These are phyloP conservation scores for Camponotus fellah DNA, from an alignment of 2,888 invertebrate species.

Conservation along the genomic window DNA sequence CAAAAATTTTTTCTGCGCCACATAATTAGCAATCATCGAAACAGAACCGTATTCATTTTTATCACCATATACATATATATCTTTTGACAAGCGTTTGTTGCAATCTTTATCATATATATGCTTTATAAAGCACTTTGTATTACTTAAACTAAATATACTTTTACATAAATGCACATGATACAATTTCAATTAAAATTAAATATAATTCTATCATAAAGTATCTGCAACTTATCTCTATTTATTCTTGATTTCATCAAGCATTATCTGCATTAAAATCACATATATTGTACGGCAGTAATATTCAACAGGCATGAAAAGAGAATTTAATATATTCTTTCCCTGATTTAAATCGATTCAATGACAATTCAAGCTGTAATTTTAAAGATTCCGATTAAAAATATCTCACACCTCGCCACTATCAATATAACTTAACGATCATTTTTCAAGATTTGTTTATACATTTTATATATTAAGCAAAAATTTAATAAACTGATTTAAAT, in stretches of 20 bases:
- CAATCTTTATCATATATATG: background rate
- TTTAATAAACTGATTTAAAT: background rate
- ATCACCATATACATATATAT: background rate
- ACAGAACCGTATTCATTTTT: background rate
- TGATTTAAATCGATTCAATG: background rate
- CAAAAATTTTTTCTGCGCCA: background rate
- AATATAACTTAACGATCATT: background rate
- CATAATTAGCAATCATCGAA: constrained; percentile 1
- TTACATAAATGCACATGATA: constrained; percentile 11
- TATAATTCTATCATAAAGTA: background rate
- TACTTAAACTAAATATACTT: background rate
- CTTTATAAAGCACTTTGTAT: background rate
- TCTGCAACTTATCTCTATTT: background rate
- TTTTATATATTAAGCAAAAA: constrained; percentile 30
- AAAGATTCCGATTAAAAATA: constrained; percentile 8
- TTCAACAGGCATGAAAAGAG: constrained; percentile 19
- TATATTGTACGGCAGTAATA: constrained; percentile 21
- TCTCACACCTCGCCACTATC: background rate
- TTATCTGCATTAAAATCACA: constrained; percentile 2
- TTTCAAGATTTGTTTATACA: background rate
- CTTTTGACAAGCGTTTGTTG: constrained; percentile 17
- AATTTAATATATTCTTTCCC: background rate
- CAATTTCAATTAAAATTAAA: constrained; percentile 17
- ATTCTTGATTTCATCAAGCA: constrained; percentile 24
- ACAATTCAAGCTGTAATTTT: background rate